Conservation (phyloP, 2,113 vertebrate species). For the Oncorhynchus nerka region DNA sequence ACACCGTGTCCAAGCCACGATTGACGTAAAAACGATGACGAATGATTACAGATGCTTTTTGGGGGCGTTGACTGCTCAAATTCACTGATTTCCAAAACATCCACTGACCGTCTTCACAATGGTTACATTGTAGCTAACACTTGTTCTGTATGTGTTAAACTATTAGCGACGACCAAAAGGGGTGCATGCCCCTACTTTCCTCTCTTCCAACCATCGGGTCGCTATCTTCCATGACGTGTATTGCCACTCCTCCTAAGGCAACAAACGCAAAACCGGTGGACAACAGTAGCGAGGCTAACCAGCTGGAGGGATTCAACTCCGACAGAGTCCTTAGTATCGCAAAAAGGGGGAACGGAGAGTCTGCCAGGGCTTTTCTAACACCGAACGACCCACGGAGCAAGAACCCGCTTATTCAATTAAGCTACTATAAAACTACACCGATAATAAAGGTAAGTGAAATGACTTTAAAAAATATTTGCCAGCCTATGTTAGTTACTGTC, state of each 20-base stretch:
- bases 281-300: slow-evolving; percentile 29
- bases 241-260: slow-evolving; percentile 41
- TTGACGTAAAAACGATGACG: background rate
- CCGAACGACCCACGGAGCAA: background rate
- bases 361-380: background rate
- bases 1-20: background rate
- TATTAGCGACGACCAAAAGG: background rate
- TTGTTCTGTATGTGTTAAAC: background rate
- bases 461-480: too few species aligned
- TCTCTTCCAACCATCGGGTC: slow-evolving; percentile 40
- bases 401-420: background rate
- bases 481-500: too few species aligned
- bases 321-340: background rate
- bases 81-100: slow-evolving; percentile 1
- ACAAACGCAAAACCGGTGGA: slow-evolving; percentile 39
- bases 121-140: background rate
- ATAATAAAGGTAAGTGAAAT: too few species aligned
- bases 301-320: background rate
- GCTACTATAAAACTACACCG: too few species aligned
- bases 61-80: background rate
- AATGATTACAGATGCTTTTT: background rate
- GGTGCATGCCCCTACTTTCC: background rate
- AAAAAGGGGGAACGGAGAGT: background rate
- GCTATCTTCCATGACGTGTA: slow-evolving; percentile 56
- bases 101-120: too few species aligned